Evolutionary conservation across 2,797 vertebrate species (phyloP).

Genomic region (Mallotus villosus): DNA sequence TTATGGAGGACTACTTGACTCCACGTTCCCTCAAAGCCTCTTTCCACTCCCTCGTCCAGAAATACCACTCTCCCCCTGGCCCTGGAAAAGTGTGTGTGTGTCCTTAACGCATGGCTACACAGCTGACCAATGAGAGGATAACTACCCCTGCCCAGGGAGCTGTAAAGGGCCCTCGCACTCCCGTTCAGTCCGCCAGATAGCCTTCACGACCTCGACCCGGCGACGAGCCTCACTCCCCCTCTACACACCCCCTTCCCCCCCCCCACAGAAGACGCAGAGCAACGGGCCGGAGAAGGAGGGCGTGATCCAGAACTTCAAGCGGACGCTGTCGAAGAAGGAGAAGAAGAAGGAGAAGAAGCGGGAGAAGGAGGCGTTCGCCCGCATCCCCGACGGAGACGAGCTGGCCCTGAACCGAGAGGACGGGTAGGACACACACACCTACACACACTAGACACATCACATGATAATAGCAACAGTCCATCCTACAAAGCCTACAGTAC

Average conservation of each 20-base stretch:
- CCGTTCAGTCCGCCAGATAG: neutral
- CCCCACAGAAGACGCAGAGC: conserved; percentile 85
- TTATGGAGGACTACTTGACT: neutral
- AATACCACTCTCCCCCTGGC: neutral
- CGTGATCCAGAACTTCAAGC: conserved; percentile 97
- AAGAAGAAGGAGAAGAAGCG: conserved; percentile 96
- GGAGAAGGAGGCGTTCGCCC: conserved; percentile 87
- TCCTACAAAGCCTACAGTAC: no score
- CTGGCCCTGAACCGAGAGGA: conserved; percentile 80
- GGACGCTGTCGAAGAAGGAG: conserved; percentile 97
- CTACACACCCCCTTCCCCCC: neutral
- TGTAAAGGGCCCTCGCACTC: neutral
- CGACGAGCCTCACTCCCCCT: neutral
- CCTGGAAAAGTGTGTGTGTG: neutral
- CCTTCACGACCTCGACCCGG: neutral
- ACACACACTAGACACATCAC: neutral
- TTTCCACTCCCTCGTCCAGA: conserved; percentile 4
- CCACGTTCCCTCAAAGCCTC: neutral
- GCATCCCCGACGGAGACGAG: conserved; percentile 87
- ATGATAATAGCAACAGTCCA: no score
- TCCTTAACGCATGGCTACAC: neutral
- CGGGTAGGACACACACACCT: conserved; percentile 69
- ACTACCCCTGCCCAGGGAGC: conserved; percentile 1
- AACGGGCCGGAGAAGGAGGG: conserved; percentile 97
- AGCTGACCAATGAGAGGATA: neutral